These are phyloP conservation scores for roundworm (Caenorhabditis elegans) DNA, from an alignment of 1,140 invertebrate genomes.

Conservation along the genomic window DNA sequence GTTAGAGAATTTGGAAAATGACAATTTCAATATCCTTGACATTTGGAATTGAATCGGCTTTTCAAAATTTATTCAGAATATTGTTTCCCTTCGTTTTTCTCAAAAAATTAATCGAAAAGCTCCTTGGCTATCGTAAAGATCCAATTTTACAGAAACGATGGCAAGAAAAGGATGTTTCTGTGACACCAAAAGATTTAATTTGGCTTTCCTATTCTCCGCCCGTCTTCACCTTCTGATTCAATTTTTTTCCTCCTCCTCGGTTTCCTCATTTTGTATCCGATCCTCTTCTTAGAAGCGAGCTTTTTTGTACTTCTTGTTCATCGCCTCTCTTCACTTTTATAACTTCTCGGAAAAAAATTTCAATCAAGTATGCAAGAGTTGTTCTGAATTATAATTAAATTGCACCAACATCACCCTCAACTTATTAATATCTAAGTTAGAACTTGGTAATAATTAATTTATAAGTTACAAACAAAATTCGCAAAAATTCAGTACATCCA, in stretches of 20 bases:
- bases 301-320: neutral
- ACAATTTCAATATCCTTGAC: too few species aligned
- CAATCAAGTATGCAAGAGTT: neutral
- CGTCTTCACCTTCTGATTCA: constrained; percentile 14
- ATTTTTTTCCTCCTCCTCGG: neutral
- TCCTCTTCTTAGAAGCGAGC: neutral
- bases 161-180: neutral
- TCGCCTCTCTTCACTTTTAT: neutral
- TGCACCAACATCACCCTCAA: neutral
- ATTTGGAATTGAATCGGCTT: too few species aligned
- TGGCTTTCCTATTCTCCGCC: neutral
- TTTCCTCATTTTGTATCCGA: neutral
- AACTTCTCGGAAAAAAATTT: neutral
- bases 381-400: neutral
- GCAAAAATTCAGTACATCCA: too few species aligned
- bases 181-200: constrained; percentile 19
- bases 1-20: too few species aligned
- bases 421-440: neutral
- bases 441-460: too few species aligned
- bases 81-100: neutral
- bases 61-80: too few species aligned
- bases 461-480: too few species aligned
- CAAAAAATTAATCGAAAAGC: neutral
- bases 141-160: constrained; percentile 10
- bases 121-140: neutral